Evolutionary conservation across 2,113 vertebrate genomes (phyloP).

Genomic region (Raja brachyura): DNA sequence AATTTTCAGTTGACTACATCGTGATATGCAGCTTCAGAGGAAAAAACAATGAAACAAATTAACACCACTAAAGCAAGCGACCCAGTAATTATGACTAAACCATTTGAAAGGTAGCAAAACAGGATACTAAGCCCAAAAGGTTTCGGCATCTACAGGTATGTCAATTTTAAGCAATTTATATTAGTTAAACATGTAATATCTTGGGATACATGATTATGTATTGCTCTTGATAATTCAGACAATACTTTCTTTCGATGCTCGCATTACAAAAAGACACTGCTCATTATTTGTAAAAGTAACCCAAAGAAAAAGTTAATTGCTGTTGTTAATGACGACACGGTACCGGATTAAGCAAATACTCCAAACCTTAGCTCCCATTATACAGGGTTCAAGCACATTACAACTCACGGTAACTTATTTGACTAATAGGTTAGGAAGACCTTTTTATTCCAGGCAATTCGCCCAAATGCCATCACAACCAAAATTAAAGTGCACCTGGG

Average conservation of each 20-base stretch:
- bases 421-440: not conserved
- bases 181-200: too few species aligned
- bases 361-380: not conserved
- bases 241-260: too few species aligned
- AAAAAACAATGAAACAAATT: not conserved
- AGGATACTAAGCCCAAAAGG: too few species aligned
- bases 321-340: not conserved
- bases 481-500: not conserved
- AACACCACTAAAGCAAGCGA: not conserved
- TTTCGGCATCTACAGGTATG: too few species aligned
- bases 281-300: not conserved
- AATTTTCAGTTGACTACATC: not conserved
- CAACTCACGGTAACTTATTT: not conserved
- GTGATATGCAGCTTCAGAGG: not conserved
- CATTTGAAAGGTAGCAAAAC: not conserved
- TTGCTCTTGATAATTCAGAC: too few species aligned
- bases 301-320: not conserved
- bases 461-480: not conserved
- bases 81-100: not conserved
- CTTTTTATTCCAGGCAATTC: not conserved
- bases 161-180: too few species aligned
- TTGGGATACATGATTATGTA: too few species aligned
- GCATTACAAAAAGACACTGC: not conserved
- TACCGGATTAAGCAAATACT: not conserved
- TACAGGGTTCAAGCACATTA: not conserved